Percentiles rank a stretch among this genome's conserved stretches.
These are phyloP conservation scores for Conistra vaccinii DNA, from an alignment of 2,888 invertebrate genomes.

Conservation along the genomic window DNA sequence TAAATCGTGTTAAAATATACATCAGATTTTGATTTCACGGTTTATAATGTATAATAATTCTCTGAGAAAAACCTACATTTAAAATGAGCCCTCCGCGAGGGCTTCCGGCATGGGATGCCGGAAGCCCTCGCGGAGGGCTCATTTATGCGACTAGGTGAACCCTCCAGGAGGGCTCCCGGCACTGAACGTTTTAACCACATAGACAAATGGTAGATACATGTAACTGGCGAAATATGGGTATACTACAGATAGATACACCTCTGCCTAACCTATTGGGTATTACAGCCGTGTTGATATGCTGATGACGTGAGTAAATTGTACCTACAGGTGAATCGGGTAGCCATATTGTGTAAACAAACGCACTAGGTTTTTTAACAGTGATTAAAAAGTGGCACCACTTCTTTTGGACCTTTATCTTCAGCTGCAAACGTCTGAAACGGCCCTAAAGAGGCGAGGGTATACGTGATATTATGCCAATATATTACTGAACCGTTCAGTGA, in stretches of 20 bases:
- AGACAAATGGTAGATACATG: background rate
- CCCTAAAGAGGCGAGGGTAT: background rate
- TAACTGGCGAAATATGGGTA: background rate
- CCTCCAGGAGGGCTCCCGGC: too few relatives aligned
- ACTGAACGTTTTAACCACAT: too few relatives aligned
- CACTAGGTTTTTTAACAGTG: background rate
- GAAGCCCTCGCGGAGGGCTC: too few relatives aligned
- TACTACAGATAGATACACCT: background rate
- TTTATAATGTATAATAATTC: too few relatives aligned
- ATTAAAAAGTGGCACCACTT: background rate
- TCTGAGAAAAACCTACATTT: too few relatives aligned
- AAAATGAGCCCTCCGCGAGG: too few relatives aligned
- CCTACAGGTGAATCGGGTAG: background rate
- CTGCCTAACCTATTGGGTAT: background rate
- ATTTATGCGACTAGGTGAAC: too few relatives aligned
- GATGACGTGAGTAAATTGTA: background rate
- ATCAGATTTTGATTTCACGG: too few relatives aligned
- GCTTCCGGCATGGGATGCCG: too few relatives aligned
- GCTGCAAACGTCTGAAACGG: background rate
- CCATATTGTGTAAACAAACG: too few relatives aligned
- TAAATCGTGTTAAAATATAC: too few relatives aligned
- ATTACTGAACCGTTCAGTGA: conserved; percentile 20
- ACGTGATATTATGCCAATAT: conserved; percentile 17
- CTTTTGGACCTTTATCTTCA: background rate
- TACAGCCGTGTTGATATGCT: background rate